Evolutionary conservation across 2,888 invertebrate species (phyloP), one percentile per base, ranked within the genome.

Genomic region (Orchesella flavescens): DNA sequence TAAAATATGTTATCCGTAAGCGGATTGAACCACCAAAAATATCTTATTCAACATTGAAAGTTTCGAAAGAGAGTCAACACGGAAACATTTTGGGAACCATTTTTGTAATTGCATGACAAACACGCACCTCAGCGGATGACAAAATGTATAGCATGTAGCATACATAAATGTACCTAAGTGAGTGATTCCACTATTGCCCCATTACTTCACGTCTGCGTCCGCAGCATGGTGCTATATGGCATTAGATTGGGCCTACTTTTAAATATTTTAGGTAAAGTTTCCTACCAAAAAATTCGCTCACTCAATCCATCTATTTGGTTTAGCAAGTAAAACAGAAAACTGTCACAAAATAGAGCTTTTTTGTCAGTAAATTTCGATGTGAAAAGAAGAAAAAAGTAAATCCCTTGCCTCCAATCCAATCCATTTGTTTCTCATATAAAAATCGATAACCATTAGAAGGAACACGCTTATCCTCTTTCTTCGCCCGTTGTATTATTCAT

Each of bases 1-100:
- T 75, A 24, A 81, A 81, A 81, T 34, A 75, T 81, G 75, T 81
- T 75, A 75, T 61, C 59, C 46, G 10, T 75, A 81, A 81, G 81
- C 81, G 81, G 81, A 81, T 81, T 81, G 71, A 53, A 61, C 44
- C 34, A 44, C 34, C 61, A 24, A 17, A 57, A 57, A 17, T 57
- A 57, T 57, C 63, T 63, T 49, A 24, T 24, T 23, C 24, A 12
- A 63, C 34, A 63, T 63, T 15, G 23, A 24, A 63, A 63, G 23
- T 63, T 63, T 63, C 17, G 23, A 63, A 63, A 57, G n/a, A 57
- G 57, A 10, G n/a, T 7, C 7, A 57, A 63, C 9, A 1, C 10
- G 24, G 1, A 63, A 24, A 23, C 63, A 24, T 59, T 55, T 55
- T 17, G 63, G 23, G 12, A 24, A 63, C 15, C 63, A 63, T 63